Evolutionary conservation across 2,797 vertebrate species (phyloP).

Genomic region (Cyclopterus lumpus): DNA sequence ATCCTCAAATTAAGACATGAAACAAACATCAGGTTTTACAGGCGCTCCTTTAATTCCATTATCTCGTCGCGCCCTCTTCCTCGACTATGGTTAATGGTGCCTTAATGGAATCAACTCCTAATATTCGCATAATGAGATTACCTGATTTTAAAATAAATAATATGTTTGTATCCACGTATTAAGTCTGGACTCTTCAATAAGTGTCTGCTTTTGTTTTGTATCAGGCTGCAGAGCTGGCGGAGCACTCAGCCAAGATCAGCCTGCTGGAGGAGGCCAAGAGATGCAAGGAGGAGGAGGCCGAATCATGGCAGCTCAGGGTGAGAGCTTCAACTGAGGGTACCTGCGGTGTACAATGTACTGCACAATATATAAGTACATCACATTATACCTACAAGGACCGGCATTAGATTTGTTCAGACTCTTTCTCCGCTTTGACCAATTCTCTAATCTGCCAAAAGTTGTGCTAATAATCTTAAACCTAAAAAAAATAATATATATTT

Average conservation of each 20-base stretch:
- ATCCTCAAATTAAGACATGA: neutral
- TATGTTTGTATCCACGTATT: neutral
- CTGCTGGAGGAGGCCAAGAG: slow-evolving; percentile 90
- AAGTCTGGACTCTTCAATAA: neutral
- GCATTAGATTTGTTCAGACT: too few relatives aligned
- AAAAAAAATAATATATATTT: neutral
- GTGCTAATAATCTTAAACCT: neutral
- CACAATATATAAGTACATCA: neutral
- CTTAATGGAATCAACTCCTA: neutral
- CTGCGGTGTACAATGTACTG: neutral
- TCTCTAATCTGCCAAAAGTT: neutral
- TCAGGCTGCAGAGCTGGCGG: slow-evolving; percentile 90
- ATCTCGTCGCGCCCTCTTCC: neutral
- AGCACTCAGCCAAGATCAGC: slow-evolving; percentile 89
- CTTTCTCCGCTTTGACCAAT: neutral
- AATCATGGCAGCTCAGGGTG: slow-evolving; percentile 91
- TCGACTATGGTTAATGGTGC: neutral
- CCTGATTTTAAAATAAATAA: neutral
- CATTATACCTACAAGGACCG: neutral
- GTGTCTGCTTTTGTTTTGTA: slow-evolving; percentile 2
- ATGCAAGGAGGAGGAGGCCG: slow-evolving; percentile 90
- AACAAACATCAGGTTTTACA: neutral
- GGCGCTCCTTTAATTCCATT: too few relatives aligned
- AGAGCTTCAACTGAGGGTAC: slow-evolving; percentile 56
- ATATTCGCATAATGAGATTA: neutral